phyloP scores from a whole-genome alignment of 2,797 vertebrate species.

The Enteromius argenteus region DNA sequence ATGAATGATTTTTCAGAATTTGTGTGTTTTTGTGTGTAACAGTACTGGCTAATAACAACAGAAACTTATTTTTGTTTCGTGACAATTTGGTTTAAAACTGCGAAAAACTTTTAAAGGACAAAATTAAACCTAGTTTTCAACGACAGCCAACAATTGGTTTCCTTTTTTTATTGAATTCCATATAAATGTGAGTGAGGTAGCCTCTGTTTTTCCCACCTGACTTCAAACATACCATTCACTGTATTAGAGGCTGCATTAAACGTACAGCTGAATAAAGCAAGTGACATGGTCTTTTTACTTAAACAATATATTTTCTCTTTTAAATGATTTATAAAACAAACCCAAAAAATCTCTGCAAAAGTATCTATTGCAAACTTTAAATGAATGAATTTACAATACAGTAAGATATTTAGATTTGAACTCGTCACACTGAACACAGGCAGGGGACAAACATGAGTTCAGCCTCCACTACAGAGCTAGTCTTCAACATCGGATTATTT shows the following conservation, averaged over 20 bases:
- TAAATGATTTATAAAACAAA: constrained; percentile 54
- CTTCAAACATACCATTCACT: constrained; percentile 45
- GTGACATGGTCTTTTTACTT: constrained; percentile 33
- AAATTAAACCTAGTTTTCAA: constrained; percentile 22
- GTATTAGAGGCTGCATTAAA: constrained; percentile 6
- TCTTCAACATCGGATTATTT: constrained; percentile 56
- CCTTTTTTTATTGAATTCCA: constrained; percentile 52
- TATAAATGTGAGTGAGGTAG: constrained; percentile 58
- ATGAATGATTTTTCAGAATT: not conserved
- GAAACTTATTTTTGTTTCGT: not conserved
- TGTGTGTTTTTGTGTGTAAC: not conserved
- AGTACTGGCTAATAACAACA: not conserved
- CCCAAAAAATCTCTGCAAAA: constrained; percentile 19
- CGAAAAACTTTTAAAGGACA: not conserved
- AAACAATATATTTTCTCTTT: constrained; percentile 49
- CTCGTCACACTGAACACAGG: constrained; percentile 60
- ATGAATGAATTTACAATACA: constrained; percentile 60
- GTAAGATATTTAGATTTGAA: constrained; percentile 57
- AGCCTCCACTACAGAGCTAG: constrained; percentile 47
- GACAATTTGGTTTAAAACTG: not conserved
- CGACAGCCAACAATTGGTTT: constrained; percentile 32
- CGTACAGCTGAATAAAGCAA: constrained; percentile 46
- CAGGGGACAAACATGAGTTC: constrained; percentile 48
- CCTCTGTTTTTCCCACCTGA: constrained; percentile 37
- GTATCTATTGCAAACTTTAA: constrained; percentile 55